Evolutionary conservation across 2,797 vertebrate species (phyloP).

Genomic region (Morelia viridis): DNA sequence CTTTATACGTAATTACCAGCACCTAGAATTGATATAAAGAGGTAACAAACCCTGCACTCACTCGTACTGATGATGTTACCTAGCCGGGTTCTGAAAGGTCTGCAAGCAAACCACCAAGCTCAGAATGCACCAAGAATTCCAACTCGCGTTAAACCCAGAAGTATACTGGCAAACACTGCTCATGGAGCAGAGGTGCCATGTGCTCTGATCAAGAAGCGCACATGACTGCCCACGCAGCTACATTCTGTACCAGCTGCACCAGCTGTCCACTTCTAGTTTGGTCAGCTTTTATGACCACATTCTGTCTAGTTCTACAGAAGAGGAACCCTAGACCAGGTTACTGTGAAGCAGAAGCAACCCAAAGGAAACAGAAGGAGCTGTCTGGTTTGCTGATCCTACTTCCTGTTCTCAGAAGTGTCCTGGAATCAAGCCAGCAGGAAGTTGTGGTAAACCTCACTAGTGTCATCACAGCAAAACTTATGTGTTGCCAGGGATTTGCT

Average conservation of each 20-base stretch:
- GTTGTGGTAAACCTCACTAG: background rate
- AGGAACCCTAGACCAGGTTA: background rate
- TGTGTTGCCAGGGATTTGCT: background rate
- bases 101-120: too few species aligned
- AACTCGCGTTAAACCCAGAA: too few species aligned
- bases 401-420: background rate
- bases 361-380: background rate
- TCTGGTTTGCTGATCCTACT: background rate
- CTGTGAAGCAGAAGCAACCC: background rate
- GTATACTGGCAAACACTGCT: background rate
- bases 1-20: too few species aligned
- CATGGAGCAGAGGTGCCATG: background rate
- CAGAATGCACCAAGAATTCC: too few species aligned
- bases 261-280: too few species aligned
- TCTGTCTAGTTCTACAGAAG: background rate
- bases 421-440: background rate
- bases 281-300: too few species aligned
- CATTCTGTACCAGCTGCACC: background rate
- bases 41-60: too few species aligned
- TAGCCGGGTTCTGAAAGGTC: too few species aligned
- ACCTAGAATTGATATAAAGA: too few species aligned
- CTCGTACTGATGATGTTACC: too few species aligned
- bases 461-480: background rate
- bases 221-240: background rate
- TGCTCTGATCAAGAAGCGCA: background rate